Evolutionary conservation across 37 sponge, comb jelly and placozoan genomes (phyloP), one percentile per base, ranked within the genome.

Genomic region (Ianthella basta): DNA sequence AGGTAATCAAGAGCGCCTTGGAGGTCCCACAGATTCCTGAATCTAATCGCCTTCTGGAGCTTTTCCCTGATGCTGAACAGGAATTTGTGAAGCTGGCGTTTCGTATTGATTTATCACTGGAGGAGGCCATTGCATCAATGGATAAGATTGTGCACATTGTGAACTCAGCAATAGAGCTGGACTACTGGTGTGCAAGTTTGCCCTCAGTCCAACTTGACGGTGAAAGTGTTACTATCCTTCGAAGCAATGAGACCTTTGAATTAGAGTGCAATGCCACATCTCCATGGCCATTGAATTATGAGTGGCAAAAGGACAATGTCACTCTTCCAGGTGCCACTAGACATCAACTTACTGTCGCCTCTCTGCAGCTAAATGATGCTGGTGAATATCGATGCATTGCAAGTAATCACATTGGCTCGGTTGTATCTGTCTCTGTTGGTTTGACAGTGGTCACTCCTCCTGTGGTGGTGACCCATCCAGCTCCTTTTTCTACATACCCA

Each of bases 171-270:
- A 5, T 36, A 53, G 53, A 75, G 14, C 40, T 75, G 16, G 53
- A 41, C 54, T 75, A 75, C 37, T 75, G 78, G 78, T 75, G 78
- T 75, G 78, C 78, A 24, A 20, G 53, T 39, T 5, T 24, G 20
- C 78, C 78, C 18, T 44, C 24, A 41, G 78, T 36, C 3, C 37
- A 24, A 5, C 53, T 75, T 0, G 53, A 41, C 24, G 5, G 40
- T 10, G 14, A 19, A 1, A 25, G 14, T 41, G 37, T n/a, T 19
- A 15, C 40, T 24, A 75, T 75, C 78, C 29, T 70, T 3, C n/a
- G 21, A 21, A 53, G 1, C n/a, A 36, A 44, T 19, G 78, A 75
- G 1, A 19, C 78, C 14, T 24, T 75, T n/a, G 16, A 75, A 25
- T 24, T 75, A 1, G 20, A 19, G n/a, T 75, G 78, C 25, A 41